A percentile compares a stretch with the other conserved stretches of the same genome.
These are phyloP conservation scores for Hetaerina americana DNA, from an alignment of 1,140 invertebrate species.

Conservation along the genomic window DNA sequence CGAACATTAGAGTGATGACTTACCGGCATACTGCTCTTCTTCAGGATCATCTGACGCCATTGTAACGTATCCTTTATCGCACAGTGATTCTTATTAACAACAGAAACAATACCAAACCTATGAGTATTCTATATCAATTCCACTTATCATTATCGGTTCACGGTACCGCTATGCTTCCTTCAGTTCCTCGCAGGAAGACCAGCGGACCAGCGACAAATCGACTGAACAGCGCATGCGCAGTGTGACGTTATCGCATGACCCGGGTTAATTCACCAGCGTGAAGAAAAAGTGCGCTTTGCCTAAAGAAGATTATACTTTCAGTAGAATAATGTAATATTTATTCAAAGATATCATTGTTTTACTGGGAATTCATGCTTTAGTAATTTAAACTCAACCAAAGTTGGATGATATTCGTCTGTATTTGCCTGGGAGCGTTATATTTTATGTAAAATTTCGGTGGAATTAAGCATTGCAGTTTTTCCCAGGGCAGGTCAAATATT, in stretches of 20 bases:
- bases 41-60: slow-evolving; percentile 69
- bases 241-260: background rate
- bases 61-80: slow-evolving; percentile 13
- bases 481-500: slow-evolving; percentile 11
- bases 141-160: background rate
- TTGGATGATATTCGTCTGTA: too few species aligned
- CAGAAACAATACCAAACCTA: background rate
- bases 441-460: slow-evolving; percentile 5
- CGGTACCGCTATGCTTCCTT: slow-evolving; percentile 8
- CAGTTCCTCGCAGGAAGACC: background rate
- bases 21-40: slow-evolving; percentile 63
- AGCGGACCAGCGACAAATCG: slow-evolving; percentile 7
- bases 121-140: background rate
- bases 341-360: too few species aligned
- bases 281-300: background rate
- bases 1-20: slow-evolving; percentile 25
- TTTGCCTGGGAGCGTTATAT: background rate
- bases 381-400: too few species aligned
- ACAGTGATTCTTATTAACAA: background rate
- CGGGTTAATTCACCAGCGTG: background rate
- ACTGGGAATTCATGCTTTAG: too few species aligned
- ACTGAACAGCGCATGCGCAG: slow-evolving; percentile 9
- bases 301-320: slow-evolving; percentile 8
- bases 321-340: too few species aligned
- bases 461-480: slow-evolving; percentile 5